Evolutionary conservation across 2,113 vertebrate genomes (phyloP), one percentile per base, ranked within the genome.

Genomic region (Laticauda colubrina): DNA sequence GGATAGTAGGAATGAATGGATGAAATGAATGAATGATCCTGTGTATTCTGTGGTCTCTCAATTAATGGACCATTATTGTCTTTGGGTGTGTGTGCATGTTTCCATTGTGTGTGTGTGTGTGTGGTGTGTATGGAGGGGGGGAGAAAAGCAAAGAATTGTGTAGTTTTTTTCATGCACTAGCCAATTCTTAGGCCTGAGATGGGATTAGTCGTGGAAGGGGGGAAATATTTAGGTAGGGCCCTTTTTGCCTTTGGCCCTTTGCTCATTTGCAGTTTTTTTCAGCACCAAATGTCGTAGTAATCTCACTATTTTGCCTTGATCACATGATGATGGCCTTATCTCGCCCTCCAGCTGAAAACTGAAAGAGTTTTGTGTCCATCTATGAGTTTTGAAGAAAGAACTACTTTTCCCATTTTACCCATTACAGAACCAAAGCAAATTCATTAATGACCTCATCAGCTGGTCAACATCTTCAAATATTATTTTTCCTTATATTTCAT

Each of bases 1-100:
- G 88, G n/a, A 4, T 0, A 39, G 8, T 24, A n/a, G 89, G 29
- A 91, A 89, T 57, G 85, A 91, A 45, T 88, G 93, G 24, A 92
- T 85, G 53, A 59, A 87, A 15, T 2, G 92, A 26, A 92, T 92
- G 29, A 59, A 34, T 5, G 92, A 24, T 45, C 64, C 24, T 48
- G 86, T 88, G 86, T 88, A 51, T 92, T 89, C 43, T 26, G n/a
- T 75, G 85, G 39, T 18, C 51, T 55, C 61, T 59, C 43, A 75
- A 57, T 88, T 90, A 92, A 88, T 53, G n/a, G 54, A 53, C 61
- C 89, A 48, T 90, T 87, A 55, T 89, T 91, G 34, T 64, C 85
- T 12, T 45, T 45, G 34, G 34, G 18, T 89, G 9, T 45, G n/a
- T 85, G 21, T 43, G 15, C 81, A 55, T 34, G 56, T 34, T 10